Conservation (phyloP, 2,113 vertebrate genomes). For the Tylochromis polylepis region DNA sequence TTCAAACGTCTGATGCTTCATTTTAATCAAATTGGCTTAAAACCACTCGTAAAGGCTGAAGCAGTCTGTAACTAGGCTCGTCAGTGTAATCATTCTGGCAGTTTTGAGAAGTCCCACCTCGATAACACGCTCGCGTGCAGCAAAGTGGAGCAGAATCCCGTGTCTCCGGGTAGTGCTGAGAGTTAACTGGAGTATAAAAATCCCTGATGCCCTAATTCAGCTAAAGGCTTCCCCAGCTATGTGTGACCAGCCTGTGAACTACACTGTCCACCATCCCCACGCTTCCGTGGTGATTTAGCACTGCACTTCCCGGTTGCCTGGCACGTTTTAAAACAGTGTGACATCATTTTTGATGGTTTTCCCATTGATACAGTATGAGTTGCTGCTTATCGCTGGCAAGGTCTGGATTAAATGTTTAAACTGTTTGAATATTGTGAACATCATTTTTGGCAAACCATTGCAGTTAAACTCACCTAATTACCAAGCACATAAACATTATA, state of each 20-base stretch:
- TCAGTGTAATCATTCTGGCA: background rate
- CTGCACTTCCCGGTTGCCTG: background rate
- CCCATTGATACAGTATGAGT: background rate
- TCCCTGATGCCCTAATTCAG: constrained; percentile 47
- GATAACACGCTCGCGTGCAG: background rate
- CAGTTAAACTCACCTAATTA: background rate
- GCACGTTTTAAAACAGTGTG: background rate
- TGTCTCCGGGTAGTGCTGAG: background rate
- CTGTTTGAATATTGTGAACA: background rate
- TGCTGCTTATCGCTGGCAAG: background rate
- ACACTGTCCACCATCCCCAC: background rate
- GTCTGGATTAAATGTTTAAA: background rate
- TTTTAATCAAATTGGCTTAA: background rate
- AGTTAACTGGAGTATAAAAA: constrained; percentile 61
- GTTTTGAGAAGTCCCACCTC: background rate
- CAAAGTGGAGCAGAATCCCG: constrained; percentile 24
- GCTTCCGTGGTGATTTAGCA: background rate
- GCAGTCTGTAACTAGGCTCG: background rate
- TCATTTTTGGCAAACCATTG: background rate
- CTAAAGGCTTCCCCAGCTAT: background rate
- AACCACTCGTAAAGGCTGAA: background rate
- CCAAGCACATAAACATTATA: background rate
- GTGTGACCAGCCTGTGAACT: background rate
- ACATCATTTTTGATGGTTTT: background rate
- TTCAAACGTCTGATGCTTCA: background rate